Percentiles rank a stretch among this genome's conserved stretches.
Evolutionary conservation across 2,797 vertebrate genomes (phyloP).

Genomic region (Hippocampus kuda): DNA sequence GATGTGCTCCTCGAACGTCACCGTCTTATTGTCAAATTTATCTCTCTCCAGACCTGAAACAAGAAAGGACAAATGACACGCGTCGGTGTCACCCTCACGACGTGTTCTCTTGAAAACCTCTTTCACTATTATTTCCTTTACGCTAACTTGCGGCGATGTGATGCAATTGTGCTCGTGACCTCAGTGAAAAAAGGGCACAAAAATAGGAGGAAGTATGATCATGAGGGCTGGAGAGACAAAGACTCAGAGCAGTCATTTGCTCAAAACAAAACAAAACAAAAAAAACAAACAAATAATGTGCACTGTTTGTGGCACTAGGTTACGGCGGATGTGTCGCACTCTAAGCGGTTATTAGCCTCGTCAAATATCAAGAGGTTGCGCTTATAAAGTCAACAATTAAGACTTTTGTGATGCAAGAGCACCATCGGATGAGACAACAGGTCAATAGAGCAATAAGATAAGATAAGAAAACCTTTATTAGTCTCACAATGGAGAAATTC

Average conservation of each 20-base stretch:
- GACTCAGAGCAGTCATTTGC: background rate
- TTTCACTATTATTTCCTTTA: background rate
- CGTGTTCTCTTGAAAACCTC: background rate
- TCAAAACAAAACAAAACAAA: background rate
- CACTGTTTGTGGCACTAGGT: background rate
- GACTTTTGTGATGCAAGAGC: conserved; percentile 13
- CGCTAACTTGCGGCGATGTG: conserved; percentile 25
- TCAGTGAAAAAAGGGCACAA: conserved; percentile 18
- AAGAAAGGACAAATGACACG: background rate
- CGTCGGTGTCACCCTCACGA: no score
- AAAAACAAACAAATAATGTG: background rate
- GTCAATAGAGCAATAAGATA: conserved; percentile 46
- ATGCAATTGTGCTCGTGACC: conserved; percentile 30
- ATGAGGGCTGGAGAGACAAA: conserved; percentile 14
- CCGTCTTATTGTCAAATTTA: conserved; percentile 99
- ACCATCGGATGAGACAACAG: conserved; percentile 36
- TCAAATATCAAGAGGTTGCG: background rate
- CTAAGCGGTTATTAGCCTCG: background rate
- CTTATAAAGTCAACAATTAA: conserved; percentile 1
- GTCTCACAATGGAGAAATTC: no score
- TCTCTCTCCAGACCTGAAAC: conserved; percentile 86
- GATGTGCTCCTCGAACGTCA: conserved; percentile 97
- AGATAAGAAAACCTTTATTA: no score
- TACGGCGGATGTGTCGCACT: background rate
- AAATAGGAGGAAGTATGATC: conserved; percentile 29